Evolutionary conservation across 2,113 vertebrate genomes (phyloP), one percentile per base, ranked within the genome.

Genomic region (Seriola quinqueradiata): DNA sequence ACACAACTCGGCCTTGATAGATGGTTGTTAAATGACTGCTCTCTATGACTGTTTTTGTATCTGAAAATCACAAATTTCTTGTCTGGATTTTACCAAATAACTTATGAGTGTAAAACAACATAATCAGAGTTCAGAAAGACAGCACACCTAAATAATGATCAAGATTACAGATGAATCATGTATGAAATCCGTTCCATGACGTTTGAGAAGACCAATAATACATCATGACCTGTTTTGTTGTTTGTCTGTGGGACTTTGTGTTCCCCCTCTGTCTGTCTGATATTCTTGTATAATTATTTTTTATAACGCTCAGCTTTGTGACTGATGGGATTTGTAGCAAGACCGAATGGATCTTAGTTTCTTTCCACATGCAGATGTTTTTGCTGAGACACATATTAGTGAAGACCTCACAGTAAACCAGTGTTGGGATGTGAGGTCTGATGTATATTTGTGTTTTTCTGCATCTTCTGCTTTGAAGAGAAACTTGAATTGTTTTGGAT

Each of bases 371-470:
- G 83, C 79, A 75, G 79, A 70, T 40, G 91, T 85, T 84, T 80
- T 78, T 79, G 91, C 83, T 52, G 88, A 87, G 90, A 90, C 93
- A 84, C 95, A 95, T 95, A 4, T 96, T 95, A 91, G 95, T 99
- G 98, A 99, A 86, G 97, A 93, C 90, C 95, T 92, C 95, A 94
- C 97, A 97, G 95, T 94, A 98, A 99, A 97, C 97, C 98, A 93
- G 82, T 16, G 17, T 66, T 93, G 97, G 96, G 91, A 88, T 98
- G 96, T 97, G 96, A 93, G 91, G 92, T 96, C 96, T 91, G 97
- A 99, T 96, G 95, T 95, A 71, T 59, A 88, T 95, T 94, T 95
- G 92, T 93, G 95, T 89, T 59, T 79, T 77, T 23, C 57, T n/a
- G 79, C 83, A 76, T 91, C 88, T 91, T 94, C 89, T 92, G 84